Evolutionary conservation across 64 coral and sea anemone species (phyloP), one percentile per base, ranked within the genome.

Genomic region (Pachyseris speciosa): DNA sequence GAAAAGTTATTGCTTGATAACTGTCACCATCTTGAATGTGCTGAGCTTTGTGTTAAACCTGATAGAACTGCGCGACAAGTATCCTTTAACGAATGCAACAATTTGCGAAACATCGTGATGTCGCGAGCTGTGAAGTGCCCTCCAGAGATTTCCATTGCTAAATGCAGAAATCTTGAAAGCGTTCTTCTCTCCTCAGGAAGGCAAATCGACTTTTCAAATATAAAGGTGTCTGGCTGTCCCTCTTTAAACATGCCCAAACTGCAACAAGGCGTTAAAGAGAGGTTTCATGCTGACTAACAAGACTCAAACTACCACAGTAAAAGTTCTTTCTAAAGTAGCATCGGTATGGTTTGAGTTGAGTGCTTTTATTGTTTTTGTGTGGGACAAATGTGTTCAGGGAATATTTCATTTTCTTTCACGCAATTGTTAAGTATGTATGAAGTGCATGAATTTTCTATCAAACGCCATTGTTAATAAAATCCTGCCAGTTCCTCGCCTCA

Each of bases 61-160:
- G 51, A 59, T 7, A 80, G 7, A 51, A n/a, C 51, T 2, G 48
- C 49, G 9, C 66, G 32, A 11, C 75, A 80, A 0, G 50, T 80
- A 32, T 80, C 49, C 1, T 59, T 80, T 29, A 37, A 11, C 28
- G 75, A 57, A 37, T 80, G 75, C 30, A 59, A 57, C 49, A 57
- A 59, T 55, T 59, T 80, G 75, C 75, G 75, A 22, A 80, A 20
- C 19, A 57, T 80, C 31, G 51, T 59, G 19, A 37, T 80, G 47
- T 39, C 75, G 9, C 32, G 75, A 22, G 47, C 49, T 24, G 75
- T 37, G 19, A 80, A 80, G 16, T 19, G 10, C 19, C 30, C 32
- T 33, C 75, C 75, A 8, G 19, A 59, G 51, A 80, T 80, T 30
- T 38, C 29, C 26, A 36, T 80, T 6, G 19, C 33, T 31, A 80